These are phyloP conservation scores for Apocrypta bakeri DNA, from an alignment of 1,140 invertebrate species.

Conservation along the genomic window DNA sequence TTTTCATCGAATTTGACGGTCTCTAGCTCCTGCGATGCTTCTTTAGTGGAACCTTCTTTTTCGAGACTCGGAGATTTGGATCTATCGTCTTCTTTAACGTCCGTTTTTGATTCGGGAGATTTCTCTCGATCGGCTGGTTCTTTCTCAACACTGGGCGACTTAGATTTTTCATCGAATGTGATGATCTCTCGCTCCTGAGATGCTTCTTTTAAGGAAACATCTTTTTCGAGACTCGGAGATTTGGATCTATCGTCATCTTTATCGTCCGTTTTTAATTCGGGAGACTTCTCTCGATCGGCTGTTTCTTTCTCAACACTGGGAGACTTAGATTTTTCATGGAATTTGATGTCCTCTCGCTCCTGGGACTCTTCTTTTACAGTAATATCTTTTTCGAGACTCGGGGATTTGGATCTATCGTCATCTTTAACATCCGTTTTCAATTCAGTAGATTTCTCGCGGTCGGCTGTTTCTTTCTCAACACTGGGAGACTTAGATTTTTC, in stretches of 20 bases:
- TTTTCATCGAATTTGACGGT: slow-evolving; percentile 11
- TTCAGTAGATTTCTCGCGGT: neutral
- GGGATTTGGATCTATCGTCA: no score
- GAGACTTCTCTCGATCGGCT: neutral
- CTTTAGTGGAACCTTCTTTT: slow-evolving; percentile 38
- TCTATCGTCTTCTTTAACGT: neutral
- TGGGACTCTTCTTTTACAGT: no score
- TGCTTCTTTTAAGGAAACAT: neutral
- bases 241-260: neutral
- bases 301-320: slow-evolving; percentile 23
- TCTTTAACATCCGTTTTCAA: neutral
- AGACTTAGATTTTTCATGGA: slow-evolving; percentile 45
- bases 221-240: slow-evolving; percentile 27
- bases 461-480: slow-evolving; percentile 21
- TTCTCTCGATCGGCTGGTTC: neutral
- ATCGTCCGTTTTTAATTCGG: neutral
- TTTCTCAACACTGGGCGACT: slow-evolving; percentile 27
- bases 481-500: slow-evolving; percentile 52
- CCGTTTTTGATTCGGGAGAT: neutral
- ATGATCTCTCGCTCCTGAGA: neutral
- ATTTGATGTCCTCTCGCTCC: no score
- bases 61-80: slow-evolving; percentile 23
- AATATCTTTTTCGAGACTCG: no score
- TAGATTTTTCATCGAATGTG: slow-evolving; percentile 5
- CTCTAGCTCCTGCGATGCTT: neutral